These are phyloP conservation scores for Chlorospingus semifuscus DNA, from an alignment of 2,797 vertebrate species.

Conservation along the genomic window DNA sequence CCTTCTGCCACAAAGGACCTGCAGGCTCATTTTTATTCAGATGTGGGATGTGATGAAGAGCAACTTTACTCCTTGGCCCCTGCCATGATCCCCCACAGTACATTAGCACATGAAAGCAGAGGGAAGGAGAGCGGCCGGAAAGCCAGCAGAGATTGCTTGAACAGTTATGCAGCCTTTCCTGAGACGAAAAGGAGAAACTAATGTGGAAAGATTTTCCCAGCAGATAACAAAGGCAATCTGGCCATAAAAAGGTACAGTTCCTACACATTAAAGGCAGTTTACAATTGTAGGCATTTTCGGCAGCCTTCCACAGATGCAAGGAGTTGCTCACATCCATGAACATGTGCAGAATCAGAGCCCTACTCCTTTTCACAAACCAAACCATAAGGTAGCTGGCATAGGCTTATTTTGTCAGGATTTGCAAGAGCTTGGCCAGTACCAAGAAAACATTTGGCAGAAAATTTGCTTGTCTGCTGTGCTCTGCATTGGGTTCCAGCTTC, in stretches of 20 bases:
- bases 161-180: background rate
- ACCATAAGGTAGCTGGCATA: background rate
- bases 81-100: background rate
- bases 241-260: background rate
- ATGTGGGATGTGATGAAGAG: background rate
- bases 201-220: background rate
- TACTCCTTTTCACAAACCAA: background rate
- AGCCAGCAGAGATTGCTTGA: background rate
- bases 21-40: background rate
- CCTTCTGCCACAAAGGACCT: background rate
- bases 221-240: background rate
- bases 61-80: background rate
- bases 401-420: background rate
- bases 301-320: background rate
- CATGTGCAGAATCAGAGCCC: background rate
- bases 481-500: background rate
- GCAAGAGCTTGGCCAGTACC: conserved; percentile 2
- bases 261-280: background rate
- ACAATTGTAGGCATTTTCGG: background rate
- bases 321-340: background rate
- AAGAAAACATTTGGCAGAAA: background rate
- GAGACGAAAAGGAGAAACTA: background rate
- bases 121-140: background rate
- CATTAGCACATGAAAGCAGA: background rate
- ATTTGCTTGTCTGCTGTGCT: background rate